Conservation (phyloP, 2,888 invertebrate species). For the Tinea semifulvella region DNA sequence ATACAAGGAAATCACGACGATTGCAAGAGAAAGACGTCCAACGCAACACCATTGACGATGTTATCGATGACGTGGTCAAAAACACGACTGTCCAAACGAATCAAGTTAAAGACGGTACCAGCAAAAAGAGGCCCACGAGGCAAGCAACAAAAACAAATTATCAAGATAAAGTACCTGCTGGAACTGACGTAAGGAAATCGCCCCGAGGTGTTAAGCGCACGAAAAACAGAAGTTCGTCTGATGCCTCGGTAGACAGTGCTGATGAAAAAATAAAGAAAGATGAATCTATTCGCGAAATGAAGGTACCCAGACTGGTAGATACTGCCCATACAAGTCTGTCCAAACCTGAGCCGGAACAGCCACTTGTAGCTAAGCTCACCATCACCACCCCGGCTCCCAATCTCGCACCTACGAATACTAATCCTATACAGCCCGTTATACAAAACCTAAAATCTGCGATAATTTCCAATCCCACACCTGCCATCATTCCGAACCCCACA, state of each 20-base stretch:
- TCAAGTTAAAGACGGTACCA: constrained; percentile 36
- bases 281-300: constrained; percentile 34
- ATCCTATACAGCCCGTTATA: too few relatives aligned
- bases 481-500: constrained; percentile 20
- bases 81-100: constrained; percentile 54
- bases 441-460: background rate
- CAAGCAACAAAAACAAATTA: constrained; percentile 47
- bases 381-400: constrained; percentile 12
- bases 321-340: constrained; percentile 12
- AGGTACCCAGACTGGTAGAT: constrained; percentile 35
- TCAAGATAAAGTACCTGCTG: constrained; percentile 30
- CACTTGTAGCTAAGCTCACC: constrained; percentile 13
- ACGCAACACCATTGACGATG: constrained; percentile 83
- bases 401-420: background rate
- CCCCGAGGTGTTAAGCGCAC: constrained; percentile 70
- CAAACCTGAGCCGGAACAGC: constrained; percentile 19
- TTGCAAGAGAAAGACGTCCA: constrained; percentile 81
- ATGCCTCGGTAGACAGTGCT: constrained; percentile 70
- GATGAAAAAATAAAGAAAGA: constrained; percentile 63
- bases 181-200: constrained; percentile 65
- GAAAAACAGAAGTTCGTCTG: constrained; percentile 72
- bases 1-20: constrained; percentile 83
- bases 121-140: constrained; percentile 64
- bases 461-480: constrained; percentile 20
- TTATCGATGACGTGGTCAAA: constrained; percentile 89